phyloP scores from a whole-genome alignment of 1,140 invertebrate genomes.

The Procambarus clarkii region DNA sequence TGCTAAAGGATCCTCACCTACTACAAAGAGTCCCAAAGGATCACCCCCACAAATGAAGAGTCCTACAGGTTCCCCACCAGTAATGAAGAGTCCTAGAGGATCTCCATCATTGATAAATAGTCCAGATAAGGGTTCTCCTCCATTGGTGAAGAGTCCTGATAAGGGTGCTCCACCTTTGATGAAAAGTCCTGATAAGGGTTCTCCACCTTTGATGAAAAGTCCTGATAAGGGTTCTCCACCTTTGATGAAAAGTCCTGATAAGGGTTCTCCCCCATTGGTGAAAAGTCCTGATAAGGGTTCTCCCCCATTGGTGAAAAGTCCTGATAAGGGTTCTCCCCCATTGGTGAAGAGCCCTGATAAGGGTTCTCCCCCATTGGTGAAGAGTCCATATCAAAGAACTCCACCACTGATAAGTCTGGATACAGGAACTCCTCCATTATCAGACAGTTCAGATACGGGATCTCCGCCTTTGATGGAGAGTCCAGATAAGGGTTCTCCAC shows the following conservation, averaged over 20 bases:
- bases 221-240: slow-evolving; percentile 3
- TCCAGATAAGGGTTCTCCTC: slow-evolving; percentile 24
- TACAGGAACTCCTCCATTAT: background rate
- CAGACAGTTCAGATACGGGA: slow-evolving; percentile 14
- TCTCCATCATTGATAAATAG: slow-evolving; percentile 8
- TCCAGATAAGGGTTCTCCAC: slow-evolving; percentile 36
- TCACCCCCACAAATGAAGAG: slow-evolving; percentile 16
- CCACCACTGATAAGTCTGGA: slow-evolving; percentile 13
- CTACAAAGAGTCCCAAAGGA: background rate
- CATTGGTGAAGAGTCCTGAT: slow-evolving; percentile 54
- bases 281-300: slow-evolving; percentile 3
- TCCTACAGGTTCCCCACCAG: slow-evolving; percentile 40
- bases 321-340: background rate
- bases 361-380: background rate
- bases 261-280: slow-evolving; percentile 19
- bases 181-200: slow-evolving; percentile 26
- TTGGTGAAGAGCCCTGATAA: slow-evolving; percentile 8
- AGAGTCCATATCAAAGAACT: slow-evolving; percentile 5
- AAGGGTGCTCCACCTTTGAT: background rate
- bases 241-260: slow-evolving; percentile 40
- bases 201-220: background rate
- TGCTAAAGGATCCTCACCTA: slow-evolving; percentile 16
- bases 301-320: background rate
- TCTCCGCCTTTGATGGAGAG: slow-evolving; percentile 57
- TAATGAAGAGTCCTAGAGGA: background rate